Evolutionary conservation across 2,113 vertebrate species (phyloP), one percentile per base, ranked within the genome.

Genomic region (Saguinus midas): DNA sequence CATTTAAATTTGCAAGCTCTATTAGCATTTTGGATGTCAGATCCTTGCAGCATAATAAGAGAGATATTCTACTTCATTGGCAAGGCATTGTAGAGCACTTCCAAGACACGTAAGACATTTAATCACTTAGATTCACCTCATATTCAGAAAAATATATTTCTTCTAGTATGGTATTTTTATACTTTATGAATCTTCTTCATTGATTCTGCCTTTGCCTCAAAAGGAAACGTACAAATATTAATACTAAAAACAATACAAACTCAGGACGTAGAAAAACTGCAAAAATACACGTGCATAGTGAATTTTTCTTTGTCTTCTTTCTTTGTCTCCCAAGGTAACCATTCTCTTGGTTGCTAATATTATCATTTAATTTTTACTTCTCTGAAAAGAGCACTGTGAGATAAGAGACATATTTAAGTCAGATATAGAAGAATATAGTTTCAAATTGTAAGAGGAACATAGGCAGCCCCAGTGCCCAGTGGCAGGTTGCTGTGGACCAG

Each of bases 191-290:
- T 35, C 72, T 35, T 90, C 4, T 48, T 35, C 1, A 37, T 86
- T 81, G 84, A 35, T 84, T 96, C 85, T 97, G 43, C 27, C 91
- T 87, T 91, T 86, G n/a, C 43, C 37, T 90, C 40, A 27, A 96
- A 85, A 9, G 48, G 20, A 91, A 66, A 3, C 8, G 10, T 85
- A 64, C 55, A 57, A 86, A n/a, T 78, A 45, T 76, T 86, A 82
- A 43, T 80, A 72, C 52, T 61, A 68, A 81, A 61, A 52, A 25
- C 18, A 80, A 2, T 50, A 40, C 84, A 81, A 91, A 81, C 43
- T 64, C 75, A 52, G n/a, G 50, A 35, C 35, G 37, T 43, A 91
- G 64, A 64, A 75, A 70, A 95, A 35, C 29, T 48, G 1, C 57
- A 72, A 73, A 96, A 75, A 90, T 90, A 85, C 27, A 61, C 23